Percentiles rank a stretch among this genome's conserved stretches.
Evolutionary conservation across 2,113 vertebrate genomes (phyloP).

Genomic region (Centropus unirufus): DNA sequence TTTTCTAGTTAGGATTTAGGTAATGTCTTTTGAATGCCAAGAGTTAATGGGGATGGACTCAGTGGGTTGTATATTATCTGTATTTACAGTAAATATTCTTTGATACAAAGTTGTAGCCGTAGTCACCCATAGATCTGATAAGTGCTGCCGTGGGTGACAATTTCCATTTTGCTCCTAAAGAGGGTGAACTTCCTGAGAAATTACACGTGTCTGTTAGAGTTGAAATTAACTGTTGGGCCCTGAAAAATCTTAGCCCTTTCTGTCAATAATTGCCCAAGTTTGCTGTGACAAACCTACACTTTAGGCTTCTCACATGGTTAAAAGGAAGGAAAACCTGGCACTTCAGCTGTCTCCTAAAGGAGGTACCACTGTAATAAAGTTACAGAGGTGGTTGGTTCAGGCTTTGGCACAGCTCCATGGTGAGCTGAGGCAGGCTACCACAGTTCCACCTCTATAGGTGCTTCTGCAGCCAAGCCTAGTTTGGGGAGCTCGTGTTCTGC

Average conservation of each 20-base stretch:
- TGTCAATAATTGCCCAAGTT: background rate
- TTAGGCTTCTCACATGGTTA: background rate
- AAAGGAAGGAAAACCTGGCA: background rate
- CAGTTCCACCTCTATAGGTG: background rate
- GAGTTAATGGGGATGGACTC: background rate
- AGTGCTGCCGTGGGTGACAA: background rate
- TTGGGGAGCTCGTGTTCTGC: background rate
- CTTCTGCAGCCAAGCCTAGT: background rate
- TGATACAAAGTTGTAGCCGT: background rate
- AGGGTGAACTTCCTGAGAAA: background rate
- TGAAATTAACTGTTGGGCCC: background rate
- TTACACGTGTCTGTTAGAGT: background rate
- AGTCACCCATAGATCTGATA: slow-evolving; percentile 31
- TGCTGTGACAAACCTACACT: background rate
- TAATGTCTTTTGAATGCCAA: background rate
- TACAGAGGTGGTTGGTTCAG: background rate
- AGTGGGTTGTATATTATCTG: background rate
- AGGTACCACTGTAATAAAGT: background rate
- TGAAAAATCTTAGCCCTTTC: background rate
- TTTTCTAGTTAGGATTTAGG: background rate
- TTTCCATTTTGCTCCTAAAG: background rate
- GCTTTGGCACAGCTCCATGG: fast-evolving
- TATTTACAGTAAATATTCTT: background rate
- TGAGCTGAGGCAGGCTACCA: background rate
- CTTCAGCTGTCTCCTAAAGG: background rate